A percentile compares a stretch with the other conserved stretches of the same genome.
Evolutionary conservation across 2,113 vertebrate genomes (phyloP).

Genomic region (Sceloporus undulatus): DNA sequence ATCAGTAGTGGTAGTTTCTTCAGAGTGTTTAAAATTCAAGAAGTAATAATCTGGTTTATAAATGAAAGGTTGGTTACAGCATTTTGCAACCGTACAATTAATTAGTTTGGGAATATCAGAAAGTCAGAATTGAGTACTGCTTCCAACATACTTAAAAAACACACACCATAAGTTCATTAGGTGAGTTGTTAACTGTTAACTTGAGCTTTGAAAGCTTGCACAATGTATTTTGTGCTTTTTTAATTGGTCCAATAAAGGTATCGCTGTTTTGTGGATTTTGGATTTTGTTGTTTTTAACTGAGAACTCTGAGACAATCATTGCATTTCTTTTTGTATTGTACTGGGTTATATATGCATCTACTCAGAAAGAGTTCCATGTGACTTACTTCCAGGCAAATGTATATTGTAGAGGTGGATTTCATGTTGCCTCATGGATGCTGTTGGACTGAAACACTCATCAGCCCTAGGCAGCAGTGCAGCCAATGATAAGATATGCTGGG

Average conservation of each 20-base stretch:
- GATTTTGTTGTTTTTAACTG: slow-evolving; percentile 40
- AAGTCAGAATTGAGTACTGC: background rate
- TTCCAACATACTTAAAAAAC: slow-evolving; percentile 31
- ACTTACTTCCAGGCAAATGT: background rate
- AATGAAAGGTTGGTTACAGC: slow-evolving; percentile 33
- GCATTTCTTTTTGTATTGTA: background rate
- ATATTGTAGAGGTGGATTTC: background rate
- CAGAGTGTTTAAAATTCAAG: slow-evolving; percentile 13
- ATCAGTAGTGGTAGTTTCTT: slow-evolving; percentile 45
- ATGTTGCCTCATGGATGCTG: no score
- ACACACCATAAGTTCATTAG: background rate
- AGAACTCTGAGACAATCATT: background rate
- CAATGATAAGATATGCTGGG: no score
- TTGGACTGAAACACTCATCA: no score
- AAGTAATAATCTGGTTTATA: slow-evolving; percentile 53
- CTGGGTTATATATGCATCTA: background rate
- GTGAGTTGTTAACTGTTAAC: no score
- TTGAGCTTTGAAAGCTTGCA: no score
- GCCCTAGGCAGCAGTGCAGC: no score
- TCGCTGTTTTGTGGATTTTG: no score
- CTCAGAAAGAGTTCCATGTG: background rate
- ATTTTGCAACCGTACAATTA: slow-evolving; percentile 36
- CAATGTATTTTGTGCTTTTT: no score
- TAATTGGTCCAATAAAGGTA: no score
- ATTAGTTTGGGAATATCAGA: slow-evolving; percentile 29